These are phyloP conservation scores for Hippolais icterina DNA, from an alignment of 2,113 vertebrate species.

Conservation along the genomic window DNA sequence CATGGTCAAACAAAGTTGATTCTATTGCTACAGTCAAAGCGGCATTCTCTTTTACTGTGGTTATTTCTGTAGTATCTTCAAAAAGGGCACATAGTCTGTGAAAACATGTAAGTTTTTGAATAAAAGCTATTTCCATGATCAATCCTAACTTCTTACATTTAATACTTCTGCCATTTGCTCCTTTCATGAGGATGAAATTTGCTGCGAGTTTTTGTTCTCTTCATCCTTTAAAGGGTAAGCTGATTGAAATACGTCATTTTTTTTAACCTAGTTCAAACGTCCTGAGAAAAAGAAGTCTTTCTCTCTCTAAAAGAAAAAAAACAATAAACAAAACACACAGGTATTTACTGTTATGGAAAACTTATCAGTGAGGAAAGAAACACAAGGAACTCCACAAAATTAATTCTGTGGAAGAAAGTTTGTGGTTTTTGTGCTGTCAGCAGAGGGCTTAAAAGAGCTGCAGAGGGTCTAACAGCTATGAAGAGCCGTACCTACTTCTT, in stretches of 20 bases:
- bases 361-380: not conserved
- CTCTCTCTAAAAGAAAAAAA: not conserved
- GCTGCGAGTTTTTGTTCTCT: not conserved
- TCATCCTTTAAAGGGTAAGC: not conserved
- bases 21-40: constrained; percentile 76
- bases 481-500: not conserved
- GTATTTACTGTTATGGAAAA: not conserved
- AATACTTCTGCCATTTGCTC: not conserved
- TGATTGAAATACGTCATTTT: not conserved
- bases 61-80: constrained; percentile 77
- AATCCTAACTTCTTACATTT: constrained; percentile 17
- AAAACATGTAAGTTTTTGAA: constrained; percentile 65
- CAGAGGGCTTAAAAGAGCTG: constrained; percentile 49
- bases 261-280: not conserved
- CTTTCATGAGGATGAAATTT: not conserved
- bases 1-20: constrained; percentile 77
- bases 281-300: not conserved
- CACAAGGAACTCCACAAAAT: not conserved
- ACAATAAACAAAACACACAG: not conserved
- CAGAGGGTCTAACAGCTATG: not conserved
- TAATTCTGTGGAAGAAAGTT: not conserved
- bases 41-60: constrained; percentile 73
- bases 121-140: constrained; percentile 52
- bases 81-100: constrained; percentile 60
- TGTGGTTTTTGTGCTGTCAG: not conserved